Percentiles rank a stretch among this genome's conserved stretches.
These are phyloP conservation scores for Sternarchorhynchus goeldii DNA, from an alignment of 2,797 vertebrate genomes.

Conservation along the genomic window DNA sequence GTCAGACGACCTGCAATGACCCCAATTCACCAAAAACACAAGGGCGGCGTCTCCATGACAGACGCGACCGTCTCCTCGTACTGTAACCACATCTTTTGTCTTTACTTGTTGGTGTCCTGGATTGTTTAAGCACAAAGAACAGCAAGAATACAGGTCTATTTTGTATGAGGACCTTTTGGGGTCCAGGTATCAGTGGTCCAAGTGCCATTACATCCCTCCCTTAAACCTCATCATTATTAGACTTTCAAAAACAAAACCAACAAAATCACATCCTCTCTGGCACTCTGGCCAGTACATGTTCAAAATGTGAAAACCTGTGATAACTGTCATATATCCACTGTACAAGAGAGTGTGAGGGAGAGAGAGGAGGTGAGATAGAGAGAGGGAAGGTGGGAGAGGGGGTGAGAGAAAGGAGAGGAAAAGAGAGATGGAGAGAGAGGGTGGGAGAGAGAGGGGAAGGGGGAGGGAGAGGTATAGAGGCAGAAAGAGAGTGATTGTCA, in stretches of 20 bases:
- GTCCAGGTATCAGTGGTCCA: neutral
- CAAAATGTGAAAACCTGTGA: constrained; percentile 38
- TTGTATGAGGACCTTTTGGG: neutral
- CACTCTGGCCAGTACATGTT: constrained; percentile 4
- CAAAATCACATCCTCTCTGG: neutral
- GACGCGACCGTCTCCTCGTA: constrained; percentile 21
- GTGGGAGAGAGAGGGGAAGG: too few relatives aligned
- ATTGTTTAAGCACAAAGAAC: constrained; percentile 32
- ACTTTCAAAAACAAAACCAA: constrained; percentile 3
- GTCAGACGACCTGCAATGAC: constrained; percentile 58
- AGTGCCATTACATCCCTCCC: neutral
- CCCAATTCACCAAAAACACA: constrained; percentile 33
- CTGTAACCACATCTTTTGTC: constrained; percentile 37
- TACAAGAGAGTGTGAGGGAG: constrained; percentile 10
- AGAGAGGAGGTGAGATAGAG: neutral
- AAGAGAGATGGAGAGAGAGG: too few relatives aligned
- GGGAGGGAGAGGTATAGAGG: constrained; percentile 12
- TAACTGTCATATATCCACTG: constrained; percentile 37
- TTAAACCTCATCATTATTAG: neutral
- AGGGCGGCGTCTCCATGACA: constrained; percentile 15
- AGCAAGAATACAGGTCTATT: constrained; percentile 10
- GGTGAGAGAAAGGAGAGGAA: constrained; percentile 47
- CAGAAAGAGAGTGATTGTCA: constrained; percentile 62
- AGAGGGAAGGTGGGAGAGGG: constrained; percentile 27
- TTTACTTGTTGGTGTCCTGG: constrained; percentile 35